These are phyloP conservation scores for Amphimallon solstitiale DNA, from an alignment of 2,888 invertebrate species.

Conservation along the genomic window DNA sequence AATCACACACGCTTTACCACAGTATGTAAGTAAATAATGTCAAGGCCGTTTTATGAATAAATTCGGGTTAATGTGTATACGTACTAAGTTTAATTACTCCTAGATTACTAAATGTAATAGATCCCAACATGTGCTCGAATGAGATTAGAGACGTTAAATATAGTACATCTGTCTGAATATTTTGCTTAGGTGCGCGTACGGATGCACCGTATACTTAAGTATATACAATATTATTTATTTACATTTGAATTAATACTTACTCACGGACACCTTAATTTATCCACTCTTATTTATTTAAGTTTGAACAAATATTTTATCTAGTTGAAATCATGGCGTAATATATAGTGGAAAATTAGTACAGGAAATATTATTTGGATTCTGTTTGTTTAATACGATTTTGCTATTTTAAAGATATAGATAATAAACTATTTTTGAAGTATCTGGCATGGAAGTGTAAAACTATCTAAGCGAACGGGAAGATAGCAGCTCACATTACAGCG, in stretches of 20 bases:
- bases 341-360: no score
- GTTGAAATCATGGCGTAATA: background rate
- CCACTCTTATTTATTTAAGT: background rate
- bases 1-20: no score
- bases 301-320: background rate
- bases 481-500: no score
- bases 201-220: background rate
- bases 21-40: no score
- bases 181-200: background rate
- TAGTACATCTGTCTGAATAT: background rate
- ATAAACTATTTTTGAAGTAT: no score
- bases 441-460: no score
- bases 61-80: background rate
- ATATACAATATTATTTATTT: background rate
- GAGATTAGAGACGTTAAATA: background rate
- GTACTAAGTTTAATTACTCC: conserved; percentile 1
- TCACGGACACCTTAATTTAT: background rate
- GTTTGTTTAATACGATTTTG: no score
- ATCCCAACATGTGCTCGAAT: background rate
- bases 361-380: no score
- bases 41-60: no score
- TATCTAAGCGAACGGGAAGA: no score
- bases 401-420: no score
- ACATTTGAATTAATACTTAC: background rate
- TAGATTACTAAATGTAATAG: background rate